phyloP scores from a whole-genome alignment of 2,888 invertebrate species.

The Chloroclysta siterata region DNA sequence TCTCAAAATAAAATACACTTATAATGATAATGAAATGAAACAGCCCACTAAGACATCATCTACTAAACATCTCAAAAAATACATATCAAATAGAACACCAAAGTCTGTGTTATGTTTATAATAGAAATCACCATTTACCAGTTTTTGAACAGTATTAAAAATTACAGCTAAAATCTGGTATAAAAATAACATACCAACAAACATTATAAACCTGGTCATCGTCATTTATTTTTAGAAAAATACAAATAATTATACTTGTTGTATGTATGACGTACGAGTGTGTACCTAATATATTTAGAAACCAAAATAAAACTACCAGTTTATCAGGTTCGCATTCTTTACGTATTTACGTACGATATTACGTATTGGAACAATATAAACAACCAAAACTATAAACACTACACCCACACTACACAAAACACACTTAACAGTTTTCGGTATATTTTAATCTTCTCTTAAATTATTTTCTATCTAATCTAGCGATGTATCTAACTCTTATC shows the following conservation, averaged over 20 bases:
- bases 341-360: constrained; percentile 8
- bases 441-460: constrained; percentile 81
- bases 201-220: background rate
- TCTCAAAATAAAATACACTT: too few species aligned
- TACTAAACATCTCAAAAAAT: too few species aligned
- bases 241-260: background rate
- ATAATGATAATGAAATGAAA: too few species aligned
- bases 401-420: constrained; percentile 30
- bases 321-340: constrained; percentile 18
- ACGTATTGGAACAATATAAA: constrained; percentile 21
- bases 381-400: constrained; percentile 29
- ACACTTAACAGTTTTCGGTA: constrained; percentile 63
- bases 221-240: constrained; percentile 4
- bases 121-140: background rate
- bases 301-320: constrained; percentile 27
- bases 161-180: background rate
- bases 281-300: constrained; percentile 15
- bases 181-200: background rate
- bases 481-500: constrained; percentile 78
- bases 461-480: constrained; percentile 83
- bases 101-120: too few species aligned
- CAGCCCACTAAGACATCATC: too few species aligned
- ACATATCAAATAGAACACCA: too few species aligned
- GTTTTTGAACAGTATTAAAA: too few species aligned
- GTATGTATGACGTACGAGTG: background rate